Base-by-base conservation (phyloP, 2,113 vertebrate genomes). In the Dicaeum eximium region DNA sequence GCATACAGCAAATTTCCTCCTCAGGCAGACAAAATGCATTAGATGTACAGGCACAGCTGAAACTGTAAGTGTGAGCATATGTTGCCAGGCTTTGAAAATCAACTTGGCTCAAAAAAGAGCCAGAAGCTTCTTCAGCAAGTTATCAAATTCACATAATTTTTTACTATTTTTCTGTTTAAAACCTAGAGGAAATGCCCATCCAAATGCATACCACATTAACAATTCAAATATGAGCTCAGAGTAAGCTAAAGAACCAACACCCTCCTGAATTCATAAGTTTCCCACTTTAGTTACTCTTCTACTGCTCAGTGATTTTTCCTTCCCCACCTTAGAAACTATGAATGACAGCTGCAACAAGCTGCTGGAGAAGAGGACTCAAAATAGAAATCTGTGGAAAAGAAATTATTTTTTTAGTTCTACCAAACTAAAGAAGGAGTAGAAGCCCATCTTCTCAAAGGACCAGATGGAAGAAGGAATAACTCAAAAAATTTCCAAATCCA, bases 41-140 rank as follows among this genome's bases (percentile, higher is more conserved):
- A 85, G 42, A 97, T 95, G 92, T 94, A 96, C 84, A 97, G 93
- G 86, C 92, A 90, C 56, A 97, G 98, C 80, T 97, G 97, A 97
- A 97, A 75, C 54, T 84, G 86, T 75, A 92, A 97, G 81, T 66
- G 71, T 88, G 88, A 93, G 84, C 33, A 53, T 80, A 70, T 61
- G 81, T 79, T 96, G 67, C 69, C 74, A 86, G 35, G 38, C 60
- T 94, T 81, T 78, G 51, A 92, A 86, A 94, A 82, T 22, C 73
- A 92, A 18, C 50, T 80, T 62, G 47, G 11, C 45, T 66, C 48
- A 57, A 78, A 80, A 70, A 66, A 33, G 45, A 79, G 17, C 4
- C 2, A 6, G 24, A 89, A 85, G 15, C 30, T 89, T 80, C 73
- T 78, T 79, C 61, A 83, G 35, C 30, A 62, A 62, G 69, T 57